A percentile compares a stretch with the other conserved stretches of the same genome.
Evolutionary conservation across 2,797 vertebrate species (phyloP).

Genomic region (Melanotaenia parkinsoni): DNA sequence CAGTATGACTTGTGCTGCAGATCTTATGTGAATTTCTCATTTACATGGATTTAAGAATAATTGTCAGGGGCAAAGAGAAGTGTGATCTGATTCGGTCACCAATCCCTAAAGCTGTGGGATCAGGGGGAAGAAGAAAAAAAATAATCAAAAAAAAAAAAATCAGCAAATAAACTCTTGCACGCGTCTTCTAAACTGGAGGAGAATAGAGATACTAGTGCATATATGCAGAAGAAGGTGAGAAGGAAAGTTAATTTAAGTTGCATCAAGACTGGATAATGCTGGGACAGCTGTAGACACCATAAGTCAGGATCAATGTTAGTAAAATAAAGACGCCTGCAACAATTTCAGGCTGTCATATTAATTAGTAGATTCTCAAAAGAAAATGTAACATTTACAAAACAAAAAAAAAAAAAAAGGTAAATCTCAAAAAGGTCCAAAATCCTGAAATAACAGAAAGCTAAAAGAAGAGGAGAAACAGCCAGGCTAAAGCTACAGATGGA

Average conservation of each 20-base stretch:
- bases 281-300: background rate
- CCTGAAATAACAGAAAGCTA: background rate
- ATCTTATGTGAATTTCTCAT: background rate
- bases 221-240: background rate
- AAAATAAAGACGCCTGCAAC: background rate
- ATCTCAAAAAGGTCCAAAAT: too few relatives aligned
- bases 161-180: background rate
- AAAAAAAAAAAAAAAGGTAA: too few relatives aligned
- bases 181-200: background rate
- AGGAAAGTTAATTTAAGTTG: too few relatives aligned
- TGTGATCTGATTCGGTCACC: too few relatives aligned
- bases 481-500: conserved; percentile 23
- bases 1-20: background rate
- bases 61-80: background rate
- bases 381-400: too few relatives aligned
- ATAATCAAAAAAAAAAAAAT: too few relatives aligned
- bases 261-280: background rate
- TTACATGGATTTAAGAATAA: background rate
- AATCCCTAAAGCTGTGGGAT: background rate
- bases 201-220: background rate
- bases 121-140: too few relatives aligned
- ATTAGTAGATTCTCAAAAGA: too few relatives aligned
- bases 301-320: background rate
- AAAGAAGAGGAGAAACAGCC: background rate
- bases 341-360: too few relatives aligned